Conservation (phyloP, 92 coral and sea anemone genomes). For the Heliopora coerulea region DNA sequence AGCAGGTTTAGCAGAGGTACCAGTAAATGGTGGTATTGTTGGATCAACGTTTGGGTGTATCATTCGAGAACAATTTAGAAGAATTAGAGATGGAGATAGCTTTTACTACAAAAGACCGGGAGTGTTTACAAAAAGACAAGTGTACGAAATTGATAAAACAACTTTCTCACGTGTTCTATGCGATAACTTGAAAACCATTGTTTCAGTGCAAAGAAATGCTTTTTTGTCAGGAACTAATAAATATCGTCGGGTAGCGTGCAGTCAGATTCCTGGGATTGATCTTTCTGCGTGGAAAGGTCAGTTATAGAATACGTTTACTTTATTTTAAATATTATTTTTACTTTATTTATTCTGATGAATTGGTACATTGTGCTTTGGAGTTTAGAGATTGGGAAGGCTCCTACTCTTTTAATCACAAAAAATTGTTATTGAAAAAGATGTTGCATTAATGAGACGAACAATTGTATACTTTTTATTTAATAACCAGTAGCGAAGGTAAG, state of each 20-base stretch:
- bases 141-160: slow-evolving; percentile 7
- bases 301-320: background rate
- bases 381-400: too few species aligned
- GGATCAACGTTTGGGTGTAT: slow-evolving; percentile 35
- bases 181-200: slow-evolving; percentile 21
- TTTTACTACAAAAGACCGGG: background rate
- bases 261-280: slow-evolving; percentile 24
- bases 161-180: slow-evolving; percentile 15
- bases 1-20: slow-evolving; percentile 33
- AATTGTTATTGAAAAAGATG: too few species aligned
- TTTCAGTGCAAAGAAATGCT: slow-evolving; percentile 23
- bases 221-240: background rate
- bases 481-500: too few species aligned
- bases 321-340: background rate
- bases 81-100: slow-evolving; percentile 28
- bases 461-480: too few species aligned
- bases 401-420: too few species aligned
- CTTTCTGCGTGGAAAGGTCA: slow-evolving; percentile 5
- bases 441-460: too few species aligned
- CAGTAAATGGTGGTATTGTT: slow-evolving; percentile 23
- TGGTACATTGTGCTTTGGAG: too few species aligned
- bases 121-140: background rate
- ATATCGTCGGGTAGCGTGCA: slow-evolving; percentile 10
- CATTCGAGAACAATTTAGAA: slow-evolving; percentile 13
- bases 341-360: too few species aligned